Evolutionary conservation across 2,888 invertebrate species (phyloP), one percentile per base, ranked within the genome.

Genomic region (Dryococelus australis): DNA sequence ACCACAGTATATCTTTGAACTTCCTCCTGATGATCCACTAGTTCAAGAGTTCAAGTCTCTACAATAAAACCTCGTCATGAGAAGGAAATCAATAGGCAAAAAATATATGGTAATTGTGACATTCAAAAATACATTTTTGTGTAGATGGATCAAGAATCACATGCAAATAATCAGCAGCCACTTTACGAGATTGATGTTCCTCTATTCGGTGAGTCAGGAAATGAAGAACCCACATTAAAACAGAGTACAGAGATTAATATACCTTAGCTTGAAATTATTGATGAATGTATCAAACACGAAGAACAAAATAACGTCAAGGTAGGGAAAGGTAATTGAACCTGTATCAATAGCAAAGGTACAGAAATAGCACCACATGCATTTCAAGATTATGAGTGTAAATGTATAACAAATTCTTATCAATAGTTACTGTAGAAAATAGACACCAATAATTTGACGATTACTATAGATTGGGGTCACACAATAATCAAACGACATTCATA

Each of bases 371-470:
- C 65, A 65, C 6, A 16, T 65, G 65, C 16, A 65, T 65, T 65
- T 65, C 10, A 65, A 65, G 65, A 65, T 65, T 65, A 65, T 20
- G 65, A 65, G 10, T 65, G 65, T 65, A 8, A 65, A 65, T 65
- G 65, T 24, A 65, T 16, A 65, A 65, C 65, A 65, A 65, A 65
- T 65, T 8, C 16, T 65, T 16, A 43, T 43, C 35, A 51, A 43
- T 43, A 87, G 27, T 88, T 85, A 27, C 20, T 53, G 43, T 87
- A 35, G 65, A 51, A 27, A 85, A 85, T 26, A 27, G 43, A 86
- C 2, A 12, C 26, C 86, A 65, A 81, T 86, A 16, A 27, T 43
- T 53, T 27, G 85, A 80, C n/a, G 83, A 28, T 84, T 28, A 80
- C n/a, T n/a, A 78, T 20, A 80, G 65, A 78, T 86, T 86, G 80